Evolutionary conservation across 2,113 vertebrate species (phyloP), one percentile per base, ranked within the genome.

Genomic region (Plestiodon gilberti): DNA sequence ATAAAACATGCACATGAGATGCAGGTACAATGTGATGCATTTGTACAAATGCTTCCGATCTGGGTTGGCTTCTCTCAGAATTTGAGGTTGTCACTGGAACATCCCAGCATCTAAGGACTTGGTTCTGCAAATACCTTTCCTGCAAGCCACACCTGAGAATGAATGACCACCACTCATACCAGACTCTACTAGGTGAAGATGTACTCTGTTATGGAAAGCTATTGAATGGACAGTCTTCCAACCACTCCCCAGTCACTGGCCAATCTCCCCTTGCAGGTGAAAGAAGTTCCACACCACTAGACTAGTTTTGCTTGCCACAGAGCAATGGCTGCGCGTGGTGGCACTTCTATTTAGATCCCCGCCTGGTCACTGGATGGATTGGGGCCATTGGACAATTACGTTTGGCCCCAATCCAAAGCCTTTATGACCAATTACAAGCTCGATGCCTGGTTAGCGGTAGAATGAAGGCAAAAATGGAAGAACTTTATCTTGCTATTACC

Each of bases 111-210:
- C 84, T 85, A 86, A 82, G 64, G 22, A 77, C 84, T 73, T 81
- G 62, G 0, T 1, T 61, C 61, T 87, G 64, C 4, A 0, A 52
- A 28, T 20, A 70, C 33, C 0, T 55, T 67, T 57, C 8, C 23
- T 55, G 83, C 76, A 84, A 15, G 81, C 86, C 59, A 18, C 48
- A 65, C 84, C 1, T 1, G 0, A 40, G 0, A 0, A 64, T 0
- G 0, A 0, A 64, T 0, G 0, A 82, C 65, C 84, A 40, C 0
- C 0, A 30, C 5, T 71, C 18, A 0, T 69, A 38, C 22, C 22
- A 81, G 4, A 25, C 20, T 62, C 0, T 74, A 2, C 75, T 77
- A 35, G 1, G 0, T 22, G 1, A 3, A 0, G 0, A 82, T 64
- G 87, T 86, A 85, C 67, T 82, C 70, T 1, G 22, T 14, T 64